Base-by-base conservation (phyloP, 1,140 invertebrate species). In the Cherax destructor region DNA sequence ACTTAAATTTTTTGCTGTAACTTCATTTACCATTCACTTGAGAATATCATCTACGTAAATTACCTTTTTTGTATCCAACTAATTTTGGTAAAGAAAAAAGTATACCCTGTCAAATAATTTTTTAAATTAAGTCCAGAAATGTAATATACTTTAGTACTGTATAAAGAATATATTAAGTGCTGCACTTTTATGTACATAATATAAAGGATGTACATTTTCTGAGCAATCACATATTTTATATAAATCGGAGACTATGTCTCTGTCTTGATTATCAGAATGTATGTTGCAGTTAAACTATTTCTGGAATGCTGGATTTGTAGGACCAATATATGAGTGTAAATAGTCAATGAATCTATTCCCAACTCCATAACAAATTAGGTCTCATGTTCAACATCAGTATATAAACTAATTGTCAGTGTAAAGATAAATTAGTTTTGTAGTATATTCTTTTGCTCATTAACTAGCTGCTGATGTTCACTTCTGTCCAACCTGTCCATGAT, bases 261-360 rank as follows among this genome's bases (percentile, higher is more conserved):
- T 21, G 24, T 74, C 69, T 74, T 30, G n/a, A 74, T 30, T 30
- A 74, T 74, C n/a, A 74, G 69, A 30, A 30, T 74, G 69, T 30
- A 74, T 74, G 69, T 74, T 21, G 9, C 69, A 74, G 69, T 74
- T 41, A 81, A 52, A 56, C 50, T 81, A 18, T 81, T 81, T 56
- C 56, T 47, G 79, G 79, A 56, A 59, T 81, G 79, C 79, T 81
- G 50, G 79, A 81, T 52, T 59, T 81, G 24, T 59, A 81, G 79
- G 79, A 81, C 79, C 79, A 81, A 81, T 56, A 10, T 56, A 10
- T 6, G 52, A 56, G 52, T 56, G 52, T 56, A 56, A 56, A 56
- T 56, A 56, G 9, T 56, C 52, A 56, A 56, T 56, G 13, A 10
- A 56, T 56, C 52, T 56, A 4, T 10, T 13, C 52, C 52, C 52